phyloP scores from a whole-genome alignment of 2,888 invertebrate genomes.

The Luffia ferchaultella region DNA sequence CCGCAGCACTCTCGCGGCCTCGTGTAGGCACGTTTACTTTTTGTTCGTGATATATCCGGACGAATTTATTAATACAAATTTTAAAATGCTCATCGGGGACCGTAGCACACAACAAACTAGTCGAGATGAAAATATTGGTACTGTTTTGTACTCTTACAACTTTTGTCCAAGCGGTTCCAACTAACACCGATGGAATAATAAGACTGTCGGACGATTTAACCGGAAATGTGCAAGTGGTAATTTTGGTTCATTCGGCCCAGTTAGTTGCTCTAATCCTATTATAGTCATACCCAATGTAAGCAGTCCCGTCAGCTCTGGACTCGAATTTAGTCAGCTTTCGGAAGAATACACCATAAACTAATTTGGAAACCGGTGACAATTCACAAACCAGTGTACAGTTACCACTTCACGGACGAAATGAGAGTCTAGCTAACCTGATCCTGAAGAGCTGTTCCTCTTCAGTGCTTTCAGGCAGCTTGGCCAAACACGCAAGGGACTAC shows the following conservation, averaged over 20 bases:
- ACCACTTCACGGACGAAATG: conserved; percentile 17
- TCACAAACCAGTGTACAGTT: neutral
- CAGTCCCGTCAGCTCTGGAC: neutral
- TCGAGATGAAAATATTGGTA: neutral
- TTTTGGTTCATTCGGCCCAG: neutral
- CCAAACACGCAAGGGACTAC: neutral
- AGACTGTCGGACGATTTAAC: neutral
- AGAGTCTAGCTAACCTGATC: conserved; percentile 21
- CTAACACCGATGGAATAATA: neutral
- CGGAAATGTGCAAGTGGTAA: neutral
- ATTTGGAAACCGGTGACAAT: neutral
- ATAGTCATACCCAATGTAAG: too few species aligned
- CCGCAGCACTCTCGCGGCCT: neutral
- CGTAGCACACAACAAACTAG: neutral
- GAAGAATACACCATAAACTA: neutral
- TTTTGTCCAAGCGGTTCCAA: neutral
- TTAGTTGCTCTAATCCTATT: neutral
- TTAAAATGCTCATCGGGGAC: neutral
- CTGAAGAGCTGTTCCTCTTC: conserved; percentile 26
- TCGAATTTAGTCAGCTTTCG: neutral
- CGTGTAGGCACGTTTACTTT: neutral
- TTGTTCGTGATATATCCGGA: neutral
- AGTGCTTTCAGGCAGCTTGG: conserved; percentile 21
- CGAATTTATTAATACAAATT: neutral
- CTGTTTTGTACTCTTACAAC: neutral